Evolutionary conservation across 2,113 vertebrate species (phyloP), one percentile per base, ranked within the genome.

Genomic region (Rynchops niger): DNA sequence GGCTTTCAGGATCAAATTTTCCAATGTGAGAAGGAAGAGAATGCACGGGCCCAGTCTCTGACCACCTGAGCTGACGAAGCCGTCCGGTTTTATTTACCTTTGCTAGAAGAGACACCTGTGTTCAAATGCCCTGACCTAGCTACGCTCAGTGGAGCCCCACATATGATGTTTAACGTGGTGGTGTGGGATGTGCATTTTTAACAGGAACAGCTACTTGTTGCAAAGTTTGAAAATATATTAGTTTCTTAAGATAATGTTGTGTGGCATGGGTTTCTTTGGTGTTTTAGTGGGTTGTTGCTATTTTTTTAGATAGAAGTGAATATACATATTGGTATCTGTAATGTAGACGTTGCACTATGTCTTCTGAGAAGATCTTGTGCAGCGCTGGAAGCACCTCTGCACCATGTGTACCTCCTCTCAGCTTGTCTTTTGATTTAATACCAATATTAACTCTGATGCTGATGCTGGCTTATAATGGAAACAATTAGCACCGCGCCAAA

Each of bases 91-190:
- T 83, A 19, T 77, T 84, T 81, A 18, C 30, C 5, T 87, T 85
- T 82, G 32, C 49, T 67, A 10, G 6, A 26, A 87, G 73, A 61
- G 34, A 34, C 13, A 8, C 55, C 26, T 52, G 21, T 22, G 30
- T 29, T 85, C 70, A 18, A n/a, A 47, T 55, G 45, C 36, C 82
- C 62, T 67, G 40, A 12, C 19, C 61, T 36, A 52, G 62, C 67
- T 55, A 43, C 34, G 10, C 67, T 69, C 61, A n/a, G 2, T 87
- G 49, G 76, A 87, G 45, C 19, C 6, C 34, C 30, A 1, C 3
- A 2, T 25, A 5, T 0, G 3, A 73, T 43, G 62, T n/a, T 88
- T 59, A 67, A 32, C 6, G 4, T 6, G 13, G 10, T 1, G 0
- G 19, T 13, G 53, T 26, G 70, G 55, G 42, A 8, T 0, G 0